These are phyloP conservation scores for Oxyruncus cristatus DNA, from an alignment of 2,113 vertebrate species.

Conservation along the genomic window DNA sequence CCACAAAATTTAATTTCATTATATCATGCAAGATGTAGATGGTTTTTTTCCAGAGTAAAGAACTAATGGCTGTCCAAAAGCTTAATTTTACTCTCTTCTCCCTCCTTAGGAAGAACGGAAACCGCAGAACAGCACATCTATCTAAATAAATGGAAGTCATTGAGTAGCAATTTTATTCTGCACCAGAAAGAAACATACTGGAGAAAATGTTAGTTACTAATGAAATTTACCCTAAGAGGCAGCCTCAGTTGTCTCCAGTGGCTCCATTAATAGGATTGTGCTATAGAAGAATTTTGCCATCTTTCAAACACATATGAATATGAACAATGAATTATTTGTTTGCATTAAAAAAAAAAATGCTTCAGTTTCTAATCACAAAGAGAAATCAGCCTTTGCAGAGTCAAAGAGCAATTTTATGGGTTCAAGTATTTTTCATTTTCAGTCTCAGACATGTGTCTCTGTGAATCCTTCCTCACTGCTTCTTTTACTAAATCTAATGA, in stretches of 20 bases:
- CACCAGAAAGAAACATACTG: not conserved
- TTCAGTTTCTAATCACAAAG: not conserved
- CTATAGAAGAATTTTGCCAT: not conserved
- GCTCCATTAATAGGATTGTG: not conserved
- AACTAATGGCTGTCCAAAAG: not conserved
- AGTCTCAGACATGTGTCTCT: not conserved
- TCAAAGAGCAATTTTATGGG: not conserved
- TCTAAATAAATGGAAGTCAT: not conserved
- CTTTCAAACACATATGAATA: not conserved
- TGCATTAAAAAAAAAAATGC: not conserved
- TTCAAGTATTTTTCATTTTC: not conserved
- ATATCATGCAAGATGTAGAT: not conserved
- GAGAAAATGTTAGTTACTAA: slow-evolving; percentile 6
- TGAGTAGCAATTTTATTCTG: not conserved
- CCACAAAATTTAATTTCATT: slow-evolving; percentile 4
- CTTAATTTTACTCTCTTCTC: not conserved
- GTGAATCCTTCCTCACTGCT: not conserved
- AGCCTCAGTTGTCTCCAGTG: not conserved
- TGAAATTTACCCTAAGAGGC: not conserved
- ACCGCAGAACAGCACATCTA: not conserved
- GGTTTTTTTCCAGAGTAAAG: not conserved
- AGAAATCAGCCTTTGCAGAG: not conserved
- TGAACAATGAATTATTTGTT: not conserved
- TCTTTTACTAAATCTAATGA: not conserved
- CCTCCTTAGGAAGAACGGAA: not conserved